Conservation (phyloP, 2,797 vertebrate genomes). For the Malacoraja senta region DNA sequence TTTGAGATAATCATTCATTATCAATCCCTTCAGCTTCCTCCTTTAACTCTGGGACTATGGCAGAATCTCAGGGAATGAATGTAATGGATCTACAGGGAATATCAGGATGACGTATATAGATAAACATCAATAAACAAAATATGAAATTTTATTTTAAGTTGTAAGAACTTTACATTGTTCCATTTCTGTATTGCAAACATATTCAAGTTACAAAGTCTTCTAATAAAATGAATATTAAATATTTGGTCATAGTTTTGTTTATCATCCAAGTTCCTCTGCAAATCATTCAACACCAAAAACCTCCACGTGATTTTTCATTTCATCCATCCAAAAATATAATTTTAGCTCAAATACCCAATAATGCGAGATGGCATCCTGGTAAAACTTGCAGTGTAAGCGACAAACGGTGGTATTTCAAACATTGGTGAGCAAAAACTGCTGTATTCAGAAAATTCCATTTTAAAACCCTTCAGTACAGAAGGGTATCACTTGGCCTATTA, state of each 20-base stretch:
- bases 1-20: neutral
- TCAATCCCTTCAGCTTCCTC: neutral
- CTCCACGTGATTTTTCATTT: neutral
- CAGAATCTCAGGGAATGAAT: neutral
- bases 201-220: neutral
- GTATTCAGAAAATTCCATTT: neutral
- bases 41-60: neutral
- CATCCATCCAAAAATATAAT: neutral
- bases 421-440: neutral
- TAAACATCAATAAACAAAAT: too few relatives aligned
- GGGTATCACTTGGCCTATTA: neutral
- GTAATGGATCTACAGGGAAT: neutral
- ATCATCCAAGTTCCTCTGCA: neutral
- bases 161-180: neutral
- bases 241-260: conserved; percentile 14
- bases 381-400: neutral
- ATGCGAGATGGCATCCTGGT: neutral
- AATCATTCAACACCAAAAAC: neutral
- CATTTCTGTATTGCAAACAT: neutral
- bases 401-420: neutral
- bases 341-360: neutral
- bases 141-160: neutral
- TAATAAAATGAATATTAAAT: neutral
- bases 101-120: too few relatives aligned
- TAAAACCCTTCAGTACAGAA: neutral